A percentile compares a stretch with the other conserved stretches of the same genome.
Evolutionary conservation across 2,797 vertebrate genomes (phyloP).

Genomic region (Hypotaenidia philippensis): DNA sequence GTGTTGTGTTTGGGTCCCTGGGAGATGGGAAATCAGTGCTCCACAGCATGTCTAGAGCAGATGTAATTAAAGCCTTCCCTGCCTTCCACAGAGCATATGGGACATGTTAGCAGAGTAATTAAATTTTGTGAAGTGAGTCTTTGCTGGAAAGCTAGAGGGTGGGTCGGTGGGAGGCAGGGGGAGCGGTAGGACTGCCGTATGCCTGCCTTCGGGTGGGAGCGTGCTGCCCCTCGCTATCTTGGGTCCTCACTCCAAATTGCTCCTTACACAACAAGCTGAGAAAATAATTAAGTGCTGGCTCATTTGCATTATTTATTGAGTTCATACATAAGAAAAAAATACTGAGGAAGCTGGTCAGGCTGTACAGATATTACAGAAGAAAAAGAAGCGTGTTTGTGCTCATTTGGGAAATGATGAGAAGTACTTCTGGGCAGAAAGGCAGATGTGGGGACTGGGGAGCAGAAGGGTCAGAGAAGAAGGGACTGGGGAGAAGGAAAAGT

Average conservation of each 20-base stretch:
- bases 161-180: constrained; percentile 76
- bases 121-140: constrained; percentile 85
- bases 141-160: constrained; percentile 80
- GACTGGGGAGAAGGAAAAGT: background rate
- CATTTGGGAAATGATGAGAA: background rate
- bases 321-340: background rate
- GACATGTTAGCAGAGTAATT: constrained; percentile 87
- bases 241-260: constrained; percentile 21
- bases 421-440: background rate
- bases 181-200: constrained; percentile 59
- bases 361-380: background rate
- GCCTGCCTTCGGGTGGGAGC: constrained; percentile 30
- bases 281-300: constrained; percentile 67
- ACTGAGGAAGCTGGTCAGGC: background rate
- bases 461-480: constrained; percentile 39
- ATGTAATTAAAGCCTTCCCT: constrained; percentile 72
- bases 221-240: background rate
- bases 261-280: constrained; percentile 48
- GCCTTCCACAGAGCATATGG: constrained; percentile 79
- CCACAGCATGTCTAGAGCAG: constrained; percentile 40
- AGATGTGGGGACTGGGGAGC: background rate
- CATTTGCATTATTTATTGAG: constrained; percentile 67
- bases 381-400: background rate
- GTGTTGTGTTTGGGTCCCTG: background rate
- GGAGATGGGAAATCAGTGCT: constrained; percentile 10